Evolutionary conservation across 2,888 invertebrate species (phyloP), one percentile per base, ranked within the genome.

Genomic region (Drosophila neonasuta): DNA sequence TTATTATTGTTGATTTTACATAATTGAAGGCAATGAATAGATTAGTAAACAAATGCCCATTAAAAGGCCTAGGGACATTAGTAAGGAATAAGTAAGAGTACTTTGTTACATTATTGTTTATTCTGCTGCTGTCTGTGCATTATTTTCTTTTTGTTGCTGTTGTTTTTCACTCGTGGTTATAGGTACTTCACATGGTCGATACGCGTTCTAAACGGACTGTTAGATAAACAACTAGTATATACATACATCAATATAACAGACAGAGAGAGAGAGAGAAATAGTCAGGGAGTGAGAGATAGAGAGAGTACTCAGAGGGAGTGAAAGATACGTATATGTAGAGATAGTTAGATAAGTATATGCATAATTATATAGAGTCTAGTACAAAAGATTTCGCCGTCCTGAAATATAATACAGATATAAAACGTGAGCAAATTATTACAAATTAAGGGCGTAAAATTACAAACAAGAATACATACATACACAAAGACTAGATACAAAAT

Each of bases 361-460:
- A 74, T 77, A 71, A 74, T 69, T 66, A 56, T 73, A 84, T 76
- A 88, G 77, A 90, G 90, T 92, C 92, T 93, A 93, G 92, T 92
- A 93, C 89, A 93, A 92, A 89, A 93, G 92, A 90, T 92, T 92
- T 91, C 93, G 93, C 92, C 93, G 93, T 91, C 93, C 93, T 93
- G 93, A 91, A 93, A 92, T 91, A 91, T 91, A 89, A 92, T 91
- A 92, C 90, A 92, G 89, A 91, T 91, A 88, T 74, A 90, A 90
- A 90, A 87, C 20, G 88, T 89, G 88, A 89, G 88, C 86, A 83
- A 78, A 80, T 85, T 84, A 78, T 71, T 79, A 86, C 72, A 82
- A 82, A 76, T 74, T 52, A 64, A 79, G 71, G 80, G 67, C 74
- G 66, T 71, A 84, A 80, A 50, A 66, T 77, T 80, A 82, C 81